Base-by-base conservation (phyloP, 2,888 invertebrate species). In the Ceratothoa steindachneri region DNA sequence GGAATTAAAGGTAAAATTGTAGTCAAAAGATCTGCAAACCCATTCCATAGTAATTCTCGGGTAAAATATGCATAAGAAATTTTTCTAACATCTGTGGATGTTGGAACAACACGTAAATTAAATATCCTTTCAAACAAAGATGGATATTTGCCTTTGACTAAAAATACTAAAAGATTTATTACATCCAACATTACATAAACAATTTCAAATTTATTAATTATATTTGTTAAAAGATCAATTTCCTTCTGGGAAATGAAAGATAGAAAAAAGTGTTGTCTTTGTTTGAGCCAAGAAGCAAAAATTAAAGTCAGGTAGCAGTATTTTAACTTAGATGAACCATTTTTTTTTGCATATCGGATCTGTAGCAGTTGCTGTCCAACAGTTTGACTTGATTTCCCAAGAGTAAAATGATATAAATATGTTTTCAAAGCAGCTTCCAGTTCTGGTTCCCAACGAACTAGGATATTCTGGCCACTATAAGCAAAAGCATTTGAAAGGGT, bases 61-160 rank as follows among this genome's bases (percentile, higher is more conserved):
- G 75, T 75, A 29, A 78, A 78, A 69, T 73, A 78, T 12, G 67
- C 64, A 19, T 78, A 78, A 9, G 78, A 73, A 67, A 78, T 75
- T 51, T 30, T 69, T n/a, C 75, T 71, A 24, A 71, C 68, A n/a
- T 29, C 65, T 1, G 69, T 60, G 22, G 28, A 28, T 7, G 69
- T 22, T 12, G 78, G 52, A 4, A 74, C 69, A 15, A 68, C 69
- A 3, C 31, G 24, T 1, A 78, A 31, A 15, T 70, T 53, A 51
- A 75, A 71, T 2, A 75, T 7, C n/a, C 78, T 29, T 31, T 78
- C 75, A 30, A 69, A 9, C 5, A 78, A 19, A 15, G 73, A 67
- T 19, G 75, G 75, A 71, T 75, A 78, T 22, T 30, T 28, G 12
- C 78, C 78, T 24, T 67, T 41, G 41, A 71, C 30, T 1, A 78